Evolutionary conservation across 2,113 vertebrate species (phyloP), one percentile per base, ranked within the genome.

Genomic region (Apus apus): DNA sequence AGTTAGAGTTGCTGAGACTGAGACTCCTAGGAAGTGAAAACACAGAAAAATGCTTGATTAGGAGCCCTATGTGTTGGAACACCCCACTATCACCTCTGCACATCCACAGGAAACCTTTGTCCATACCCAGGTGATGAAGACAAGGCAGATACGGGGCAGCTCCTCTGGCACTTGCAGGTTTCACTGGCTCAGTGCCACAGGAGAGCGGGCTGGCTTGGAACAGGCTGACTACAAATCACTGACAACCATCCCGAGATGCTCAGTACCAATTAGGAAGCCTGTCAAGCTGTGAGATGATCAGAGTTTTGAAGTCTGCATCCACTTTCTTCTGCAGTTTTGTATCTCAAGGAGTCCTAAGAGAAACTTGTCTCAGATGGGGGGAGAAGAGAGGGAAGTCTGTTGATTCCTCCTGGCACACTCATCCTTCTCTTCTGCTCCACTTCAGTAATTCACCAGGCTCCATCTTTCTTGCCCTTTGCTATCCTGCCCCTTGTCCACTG

Each of bases 181-280:
- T 34, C 46, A 10, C 21, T 27, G 25, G 18, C 26, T 87, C 0
- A 0, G 7, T 57, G 7, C 43, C 13, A 3, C 56, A 32, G 72
- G 26, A 71, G 61, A 32, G 43, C 0, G 2, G 50, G 10, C 46
- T 85, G n/a, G 13, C 23, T 66, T 90, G 60, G 65, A 60, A 61
- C 46, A 56, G 46, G 23, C 6, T 40, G 43, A 26, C 40, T 73
- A 10, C 45, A 57, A 5, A 65, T 19, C 7, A 7, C 40, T 56
- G 54, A 80, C 8, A 73, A 30, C 29, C 13, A 8, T 29, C 34
- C 73, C 22, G 15, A 80, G 53, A 71, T 85, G n/a, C 23, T 71
- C 78, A 50, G 48, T 21, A 54, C 17, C 32, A 21, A 45, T 15
- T 25, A 34, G 45, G 13, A 45, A 79, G 5, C 53, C 13, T 75